Base-by-base conservation (phyloP, 92 coral and sea anemone species). In the Heteractis magnifica region DNA sequence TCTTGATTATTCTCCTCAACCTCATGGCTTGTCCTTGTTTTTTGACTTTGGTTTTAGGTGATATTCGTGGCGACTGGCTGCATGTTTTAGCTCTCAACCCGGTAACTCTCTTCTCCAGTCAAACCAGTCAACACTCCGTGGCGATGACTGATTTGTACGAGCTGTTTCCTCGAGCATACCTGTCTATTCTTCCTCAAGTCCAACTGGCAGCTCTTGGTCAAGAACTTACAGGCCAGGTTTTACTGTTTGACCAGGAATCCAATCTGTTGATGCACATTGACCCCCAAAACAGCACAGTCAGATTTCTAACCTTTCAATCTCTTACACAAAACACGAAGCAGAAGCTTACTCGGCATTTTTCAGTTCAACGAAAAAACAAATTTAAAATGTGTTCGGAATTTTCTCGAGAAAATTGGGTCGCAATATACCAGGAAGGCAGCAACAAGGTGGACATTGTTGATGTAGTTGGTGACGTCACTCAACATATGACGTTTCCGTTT, bases 401-500 rank as follows among this genome's bases (percentile, higher is more conserved):
- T 68, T 90, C 98, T 4, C 90, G 89, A 34, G 98, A 94, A 74
- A 96, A 96, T 77, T 88, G 79, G 84, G 86, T 96, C 15, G 88
- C 86, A 8, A 78, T 94, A 77, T 94, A 86, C 79, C 91, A 94
- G 65, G 91, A 94, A 51, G 85, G 89, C 81, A 94, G 97, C 84
- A 92, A 96, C 79, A 93, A 87, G 56, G 87, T 96, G 88, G 97
- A 96, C 72, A 83, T 96, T 3, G 86, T 96, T 48, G 92, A 94
- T 58, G 26, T 94, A 75, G 92, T 76, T 11, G 87, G 86, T 18
- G 87, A 87, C 26, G 86, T 89, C 74, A 88, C 92, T 4, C 92
- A 92, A 64, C 93, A 94, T 10, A 90, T 96, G 21, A 94, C 99
- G n/a, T 82, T 96, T 85, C 98, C 99, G n/a, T 96, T 96, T 86